A percentile compares a stretch with the other conserved stretches of the same genome.
Conservation (phyloP, 2,113 vertebrate species). For the Nerophis ophidion region DNA sequence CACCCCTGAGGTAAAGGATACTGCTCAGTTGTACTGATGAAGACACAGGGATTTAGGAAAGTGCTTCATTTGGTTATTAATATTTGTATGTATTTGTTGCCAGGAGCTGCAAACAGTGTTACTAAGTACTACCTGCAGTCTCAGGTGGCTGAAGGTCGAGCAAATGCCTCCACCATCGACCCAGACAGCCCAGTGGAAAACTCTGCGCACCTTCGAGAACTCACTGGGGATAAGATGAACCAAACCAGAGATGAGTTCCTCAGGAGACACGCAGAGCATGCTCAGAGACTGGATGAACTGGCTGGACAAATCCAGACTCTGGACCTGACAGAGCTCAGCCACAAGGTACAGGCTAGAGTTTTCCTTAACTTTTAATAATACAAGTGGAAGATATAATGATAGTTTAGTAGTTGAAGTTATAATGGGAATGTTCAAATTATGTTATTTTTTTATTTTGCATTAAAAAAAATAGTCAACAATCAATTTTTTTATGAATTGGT, state of each 20-base stretch:
- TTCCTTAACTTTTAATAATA: background rate
- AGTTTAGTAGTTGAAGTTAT: no score
- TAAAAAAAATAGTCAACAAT: no score
- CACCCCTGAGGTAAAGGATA: no score
- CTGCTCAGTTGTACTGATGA: no score
- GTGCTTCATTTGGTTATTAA: background rate
- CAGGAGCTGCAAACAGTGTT: constrained; percentile 88
- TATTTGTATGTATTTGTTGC: constrained; percentile 25
- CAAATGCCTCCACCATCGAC: constrained; percentile 78
- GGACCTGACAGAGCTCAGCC: constrained; percentile 74
- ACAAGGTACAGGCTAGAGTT: constrained; percentile 31
- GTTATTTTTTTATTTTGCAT: no score
- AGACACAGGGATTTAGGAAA: background rate
- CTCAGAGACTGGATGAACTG: constrained; percentile 82
- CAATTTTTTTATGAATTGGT: no score
- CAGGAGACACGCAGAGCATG: constrained; percentile 79
- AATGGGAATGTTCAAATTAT: no score
- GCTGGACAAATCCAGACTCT: constrained; percentile 87
- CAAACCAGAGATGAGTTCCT: constrained; percentile 73
- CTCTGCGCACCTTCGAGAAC: constrained; percentile 68
- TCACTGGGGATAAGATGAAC: constrained; percentile 78
- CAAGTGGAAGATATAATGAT: background rate
- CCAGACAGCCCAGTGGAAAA: constrained; percentile 69
- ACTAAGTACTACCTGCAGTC: constrained; percentile 87
- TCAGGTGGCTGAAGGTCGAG: constrained; percentile 78